phyloP scores from a whole-genome alignment of 2,888 invertebrate genomes.

The Erebia palarica region DNA sequence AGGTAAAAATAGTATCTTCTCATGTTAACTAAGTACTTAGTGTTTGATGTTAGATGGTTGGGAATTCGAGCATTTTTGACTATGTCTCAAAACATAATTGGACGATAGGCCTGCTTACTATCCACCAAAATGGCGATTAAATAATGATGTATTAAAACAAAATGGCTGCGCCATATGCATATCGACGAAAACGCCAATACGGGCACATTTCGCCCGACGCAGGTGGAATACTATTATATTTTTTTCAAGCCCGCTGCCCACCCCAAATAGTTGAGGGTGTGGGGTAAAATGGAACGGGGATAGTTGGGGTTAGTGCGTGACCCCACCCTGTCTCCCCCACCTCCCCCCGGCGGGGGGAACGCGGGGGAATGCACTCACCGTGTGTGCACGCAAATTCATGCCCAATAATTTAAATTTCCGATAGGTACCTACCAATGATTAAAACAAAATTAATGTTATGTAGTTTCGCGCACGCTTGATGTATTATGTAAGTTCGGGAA shows the following conservation, averaged over 20 bases:
- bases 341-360: constrained; percentile 33
- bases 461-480: constrained; percentile 41
- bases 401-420: constrained; percentile 80
- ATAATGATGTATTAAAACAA: constrained; percentile 56
- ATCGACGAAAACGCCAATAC: constrained; percentile 71
- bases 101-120: background rate
- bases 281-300: constrained; percentile 45
- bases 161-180: constrained; percentile 66
- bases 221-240: constrained; percentile 79
- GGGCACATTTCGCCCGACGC: constrained; percentile 60
- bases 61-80: too few relatives aligned
- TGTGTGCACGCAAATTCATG: constrained; percentile 79
- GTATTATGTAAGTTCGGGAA: constrained; percentile 36
- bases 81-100: background rate
- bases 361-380: constrained; percentile 62
- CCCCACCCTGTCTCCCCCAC: constrained; percentile 49
- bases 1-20: too few relatives aligned
- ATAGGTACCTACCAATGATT: constrained; percentile 63
- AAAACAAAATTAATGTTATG: constrained; percentile 70
- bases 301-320: constrained; percentile 69
- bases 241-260: constrained; percentile 70
- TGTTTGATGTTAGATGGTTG: too few relatives aligned
- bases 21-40: too few relatives aligned
- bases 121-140: constrained; percentile 32
- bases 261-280: constrained; percentile 75